Percentiles rank a stretch among this genome's conserved stretches.
phyloP scores from a whole-genome alignment of 2,113 vertebrate genomes.

The Muntiacus muntjak region DNA sequence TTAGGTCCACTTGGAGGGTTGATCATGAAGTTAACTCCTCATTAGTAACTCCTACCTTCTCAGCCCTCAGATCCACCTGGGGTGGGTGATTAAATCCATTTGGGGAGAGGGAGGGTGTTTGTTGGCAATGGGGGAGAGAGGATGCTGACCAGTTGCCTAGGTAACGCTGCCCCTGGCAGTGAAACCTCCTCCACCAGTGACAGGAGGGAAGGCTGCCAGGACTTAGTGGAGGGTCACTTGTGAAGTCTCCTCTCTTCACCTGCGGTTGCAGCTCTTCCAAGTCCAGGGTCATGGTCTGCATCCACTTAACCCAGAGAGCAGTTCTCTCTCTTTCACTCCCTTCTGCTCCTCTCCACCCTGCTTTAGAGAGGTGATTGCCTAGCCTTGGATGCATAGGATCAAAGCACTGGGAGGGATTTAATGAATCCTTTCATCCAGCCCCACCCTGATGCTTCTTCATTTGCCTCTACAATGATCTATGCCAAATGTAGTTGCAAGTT shows the following conservation, averaged over 20 bases:
- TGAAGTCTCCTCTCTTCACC: neutral
- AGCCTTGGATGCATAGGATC: neutral
- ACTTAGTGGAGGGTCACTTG: neutral
- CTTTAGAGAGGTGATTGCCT: neutral
- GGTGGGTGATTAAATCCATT: neutral
- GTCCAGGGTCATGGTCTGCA: neutral
- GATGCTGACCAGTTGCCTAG: neutral
- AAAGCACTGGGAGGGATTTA: neutral
- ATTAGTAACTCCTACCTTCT: neutral
- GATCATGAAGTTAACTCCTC: neutral
- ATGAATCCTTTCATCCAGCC: neutral
- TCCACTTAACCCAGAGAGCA: neutral
- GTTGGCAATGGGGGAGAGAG: neutral
- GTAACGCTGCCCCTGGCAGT: neutral
- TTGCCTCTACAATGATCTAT: neutral
- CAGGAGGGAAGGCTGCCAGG: neutral
- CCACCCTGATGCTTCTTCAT: neutral
- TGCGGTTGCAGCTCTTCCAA: neutral
- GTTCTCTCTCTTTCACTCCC: neutral
- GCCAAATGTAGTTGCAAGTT: neutral
- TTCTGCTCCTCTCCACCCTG: neutral
- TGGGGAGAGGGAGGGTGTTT: neutral
- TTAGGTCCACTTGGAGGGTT: neutral
- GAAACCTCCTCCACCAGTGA: neutral
- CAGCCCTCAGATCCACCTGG: too few species aligned